phyloP scores from a whole-genome alignment of 2,113 vertebrate species.

The Pomatorhinus ruficollis region DNA sequence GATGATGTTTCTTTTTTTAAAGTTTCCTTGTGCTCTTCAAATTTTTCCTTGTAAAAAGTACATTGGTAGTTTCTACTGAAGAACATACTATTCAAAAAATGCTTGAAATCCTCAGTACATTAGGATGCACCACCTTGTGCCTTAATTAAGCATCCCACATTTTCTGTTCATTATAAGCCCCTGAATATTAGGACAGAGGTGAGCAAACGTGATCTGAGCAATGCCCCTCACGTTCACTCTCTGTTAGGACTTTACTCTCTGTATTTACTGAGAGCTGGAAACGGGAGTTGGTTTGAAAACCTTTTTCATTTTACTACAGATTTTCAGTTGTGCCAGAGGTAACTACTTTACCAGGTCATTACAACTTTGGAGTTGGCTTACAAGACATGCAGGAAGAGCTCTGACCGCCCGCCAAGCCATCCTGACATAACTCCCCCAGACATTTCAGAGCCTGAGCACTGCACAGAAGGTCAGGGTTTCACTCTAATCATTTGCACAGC shows the following conservation, averaged over 20 bases:
- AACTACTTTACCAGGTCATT: constrained; percentile 18
- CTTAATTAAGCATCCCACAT: neutral
- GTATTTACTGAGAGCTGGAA: neutral
- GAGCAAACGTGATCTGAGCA: neutral
- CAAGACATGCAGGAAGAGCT: neutral
- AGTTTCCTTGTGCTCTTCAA: neutral
- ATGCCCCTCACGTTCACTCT: neutral
- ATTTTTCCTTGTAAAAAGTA: neutral
- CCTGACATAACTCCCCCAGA: neutral
- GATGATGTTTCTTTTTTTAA: neutral
- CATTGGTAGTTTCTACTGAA: rapidly evolving
- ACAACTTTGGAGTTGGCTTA: neutral
- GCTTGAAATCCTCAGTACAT: neutral
- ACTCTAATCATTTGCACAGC: neutral
- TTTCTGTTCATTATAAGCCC: neutral
- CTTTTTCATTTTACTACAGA: neutral
- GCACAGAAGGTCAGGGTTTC: neutral
- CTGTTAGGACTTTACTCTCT: no score
- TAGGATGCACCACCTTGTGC: neutral
- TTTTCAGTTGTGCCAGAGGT: neutral
- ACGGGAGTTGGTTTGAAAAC: neutral
- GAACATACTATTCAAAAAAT: neutral
- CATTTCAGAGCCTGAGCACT: neutral
- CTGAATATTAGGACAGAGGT: neutral
- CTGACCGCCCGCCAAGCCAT: neutral